phyloP scores from a whole-genome alignment of 2,888 invertebrate genomes.

The Teinopalpus imperialis region DNA sequence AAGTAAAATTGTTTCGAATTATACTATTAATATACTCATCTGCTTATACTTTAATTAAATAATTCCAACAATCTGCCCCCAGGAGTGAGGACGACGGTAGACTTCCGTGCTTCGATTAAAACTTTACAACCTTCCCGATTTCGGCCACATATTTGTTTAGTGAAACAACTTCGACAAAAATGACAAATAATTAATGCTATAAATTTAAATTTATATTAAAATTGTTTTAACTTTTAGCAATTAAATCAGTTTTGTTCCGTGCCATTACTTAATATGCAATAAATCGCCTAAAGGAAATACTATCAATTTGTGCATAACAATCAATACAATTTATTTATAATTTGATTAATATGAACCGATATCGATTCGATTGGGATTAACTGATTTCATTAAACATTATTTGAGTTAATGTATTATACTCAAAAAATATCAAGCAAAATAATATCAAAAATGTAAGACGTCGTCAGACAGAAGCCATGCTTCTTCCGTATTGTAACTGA shows the following conservation, averaged over 20 bases:
- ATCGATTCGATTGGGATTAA: not conserved
- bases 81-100: conserved; percentile 36
- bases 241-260: conserved; percentile 11
- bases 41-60: conserved; percentile 54
- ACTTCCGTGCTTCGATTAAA: conserved; percentile 54
- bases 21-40: conserved; percentile 46
- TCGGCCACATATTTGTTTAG: conserved; percentile 26
- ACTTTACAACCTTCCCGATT: conserved; percentile 40
- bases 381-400: not conserved
- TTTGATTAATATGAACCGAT: conserved; percentile 14
- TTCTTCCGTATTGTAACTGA: too few species aligned
- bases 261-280: conserved; percentile 8
- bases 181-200: conserved; percentile 4
- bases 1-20: conserved; percentile 46
- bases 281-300: conserved; percentile 12
- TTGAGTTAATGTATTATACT: too few species aligned
- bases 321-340: conserved; percentile 12
- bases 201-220: conserved; percentile 11
- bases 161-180: conserved; percentile 11
- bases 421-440: too few species aligned
- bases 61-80: conserved; percentile 45
- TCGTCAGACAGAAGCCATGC: too few species aligned
- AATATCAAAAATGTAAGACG: too few species aligned
- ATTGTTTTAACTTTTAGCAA: conserved; percentile 12
- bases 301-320: conserved; percentile 14